A percentile compares a stretch with the other conserved stretches of the same genome.
These are phyloP conservation scores for Anagyrus pseudococci DNA, from an alignment of 2,888 invertebrate species.

Conservation along the genomic window DNA sequence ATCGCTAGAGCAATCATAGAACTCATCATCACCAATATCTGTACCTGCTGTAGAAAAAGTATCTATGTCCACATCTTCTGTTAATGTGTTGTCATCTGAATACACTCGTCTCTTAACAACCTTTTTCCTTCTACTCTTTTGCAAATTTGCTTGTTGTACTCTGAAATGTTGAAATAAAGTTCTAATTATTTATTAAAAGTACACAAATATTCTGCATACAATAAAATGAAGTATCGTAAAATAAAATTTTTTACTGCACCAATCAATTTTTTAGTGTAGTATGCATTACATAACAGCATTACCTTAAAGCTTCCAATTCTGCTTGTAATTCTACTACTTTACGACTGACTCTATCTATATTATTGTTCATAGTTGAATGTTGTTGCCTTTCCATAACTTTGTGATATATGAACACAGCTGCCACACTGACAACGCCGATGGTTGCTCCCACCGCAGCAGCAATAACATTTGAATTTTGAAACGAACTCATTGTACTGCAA, in stretches of 20 bases:
- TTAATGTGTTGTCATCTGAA: constrained; percentile 48
- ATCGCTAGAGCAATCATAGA: constrained; percentile 58
- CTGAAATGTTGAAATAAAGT: constrained; percentile 44
- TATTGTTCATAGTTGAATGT: constrained; percentile 44
- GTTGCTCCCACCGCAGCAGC: constrained; percentile 55
- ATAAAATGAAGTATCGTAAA: not conserved
- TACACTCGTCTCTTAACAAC: constrained; percentile 42
- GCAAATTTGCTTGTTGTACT: constrained; percentile 48
- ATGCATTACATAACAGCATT: constrained; percentile 7
- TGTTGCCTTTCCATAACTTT: constrained; percentile 49
- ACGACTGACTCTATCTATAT: constrained; percentile 50
- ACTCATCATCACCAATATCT: constrained; percentile 56
- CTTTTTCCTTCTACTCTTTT: constrained; percentile 46
- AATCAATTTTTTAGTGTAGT: not conserved
- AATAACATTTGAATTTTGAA: constrained; percentile 49
- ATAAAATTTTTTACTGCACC: not conserved
- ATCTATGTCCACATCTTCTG: constrained; percentile 55
- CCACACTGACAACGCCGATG: constrained; percentile 54
- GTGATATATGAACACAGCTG: constrained; percentile 53
- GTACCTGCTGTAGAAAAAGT: constrained; percentile 55
- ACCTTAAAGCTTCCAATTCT: constrained; percentile 53
- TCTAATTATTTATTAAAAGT: not conserved
- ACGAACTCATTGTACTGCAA: constrained; percentile 49
- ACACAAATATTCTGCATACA: not conserved
- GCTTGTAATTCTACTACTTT: constrained; percentile 50